These are phyloP conservation scores for Spheniscus humboldti DNA, from an alignment of 2,797 vertebrate species.

Conservation along the genomic window DNA sequence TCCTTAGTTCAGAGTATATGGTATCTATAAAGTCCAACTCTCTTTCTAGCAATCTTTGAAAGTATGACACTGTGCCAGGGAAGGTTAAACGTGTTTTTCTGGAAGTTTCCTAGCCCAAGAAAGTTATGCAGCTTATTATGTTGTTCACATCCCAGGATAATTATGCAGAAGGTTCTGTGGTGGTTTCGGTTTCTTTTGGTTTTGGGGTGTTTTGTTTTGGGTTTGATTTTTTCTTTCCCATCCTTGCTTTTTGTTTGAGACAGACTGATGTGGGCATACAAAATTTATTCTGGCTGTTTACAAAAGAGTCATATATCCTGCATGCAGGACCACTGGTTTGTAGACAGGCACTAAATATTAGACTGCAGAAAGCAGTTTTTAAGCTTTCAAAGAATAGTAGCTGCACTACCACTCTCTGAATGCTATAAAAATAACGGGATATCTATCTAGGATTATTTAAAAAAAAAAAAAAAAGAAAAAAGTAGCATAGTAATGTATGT, in stretches of 20 bases:
- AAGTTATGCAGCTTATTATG: neutral
- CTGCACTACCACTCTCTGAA: neutral
- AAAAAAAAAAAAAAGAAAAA: neutral
- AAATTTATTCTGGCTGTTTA: neutral
- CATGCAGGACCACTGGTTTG: neutral
- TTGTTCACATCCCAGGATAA: neutral
- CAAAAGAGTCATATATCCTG: rapidly evolving
- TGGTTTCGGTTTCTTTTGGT: neutral
- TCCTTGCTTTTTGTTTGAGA: neutral
- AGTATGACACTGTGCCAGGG: neutral
- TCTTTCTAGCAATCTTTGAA: neutral
- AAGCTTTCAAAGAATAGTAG: neutral
- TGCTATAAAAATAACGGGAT: neutral
- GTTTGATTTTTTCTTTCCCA: neutral
- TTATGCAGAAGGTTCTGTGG: neutral
- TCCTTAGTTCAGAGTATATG: neutral
- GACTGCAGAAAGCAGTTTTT: neutral
- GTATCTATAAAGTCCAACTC: neutral
- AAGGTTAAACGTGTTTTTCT: neutral
- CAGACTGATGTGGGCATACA: neutral
- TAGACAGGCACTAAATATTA: neutral
- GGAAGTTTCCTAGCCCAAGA: neutral
- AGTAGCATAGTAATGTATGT: neutral
- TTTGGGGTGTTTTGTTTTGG: neutral
- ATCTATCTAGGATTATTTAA: neutral